A percentile compares a stretch with the other conserved stretches of the same genome.
These are phyloP conservation scores for Megaceryle maxima DNA, from an alignment of 2,113 vertebrate genomes.

Conservation along the genomic window DNA sequence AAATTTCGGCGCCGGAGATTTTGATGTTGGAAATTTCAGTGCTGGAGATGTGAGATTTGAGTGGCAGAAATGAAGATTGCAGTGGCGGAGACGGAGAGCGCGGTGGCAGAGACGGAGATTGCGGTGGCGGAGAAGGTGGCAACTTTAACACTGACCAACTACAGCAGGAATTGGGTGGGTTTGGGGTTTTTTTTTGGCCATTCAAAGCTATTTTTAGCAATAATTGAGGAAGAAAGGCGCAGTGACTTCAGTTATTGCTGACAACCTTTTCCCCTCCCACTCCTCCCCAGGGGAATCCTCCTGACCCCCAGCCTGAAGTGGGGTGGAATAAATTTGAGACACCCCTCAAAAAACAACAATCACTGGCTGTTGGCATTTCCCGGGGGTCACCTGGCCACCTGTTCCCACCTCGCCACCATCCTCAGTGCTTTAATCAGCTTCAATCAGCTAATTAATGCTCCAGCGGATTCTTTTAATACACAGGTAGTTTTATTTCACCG, in stretches of 20 bases:
- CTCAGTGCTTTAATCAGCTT: not conserved
- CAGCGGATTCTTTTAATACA: not conserved
- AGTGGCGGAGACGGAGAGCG: not conserved
- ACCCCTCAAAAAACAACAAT: not conserved
- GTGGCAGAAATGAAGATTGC: not conserved
- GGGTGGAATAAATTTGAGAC: not conserved
- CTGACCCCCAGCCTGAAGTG: not conserved
- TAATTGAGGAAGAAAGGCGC: slow-evolving; percentile 71
- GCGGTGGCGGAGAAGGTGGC: not conserved
- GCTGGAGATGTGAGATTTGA: not conserved
- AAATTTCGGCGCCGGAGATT: not conserved
- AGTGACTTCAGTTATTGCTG: slow-evolving; percentile 55
- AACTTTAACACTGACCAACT: not conserved
- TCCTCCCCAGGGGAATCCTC: not conserved
- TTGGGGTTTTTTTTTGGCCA: not conserved
- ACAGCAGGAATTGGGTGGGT: not conserved
- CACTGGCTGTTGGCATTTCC: fast-evolving
- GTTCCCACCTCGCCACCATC: fast-evolving
- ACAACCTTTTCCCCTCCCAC: not conserved
- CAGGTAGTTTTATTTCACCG: slow-evolving; percentile 51
- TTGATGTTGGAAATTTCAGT: not conserved
- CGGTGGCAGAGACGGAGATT: not conserved
- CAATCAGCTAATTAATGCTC: not conserved
- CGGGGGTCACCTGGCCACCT: fast-evolving
- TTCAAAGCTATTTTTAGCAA: not conserved